Evolutionary conservation across 1,140 invertebrate genomes (phyloP).

Genomic region (Pemphigus obesinymphae): DNA sequence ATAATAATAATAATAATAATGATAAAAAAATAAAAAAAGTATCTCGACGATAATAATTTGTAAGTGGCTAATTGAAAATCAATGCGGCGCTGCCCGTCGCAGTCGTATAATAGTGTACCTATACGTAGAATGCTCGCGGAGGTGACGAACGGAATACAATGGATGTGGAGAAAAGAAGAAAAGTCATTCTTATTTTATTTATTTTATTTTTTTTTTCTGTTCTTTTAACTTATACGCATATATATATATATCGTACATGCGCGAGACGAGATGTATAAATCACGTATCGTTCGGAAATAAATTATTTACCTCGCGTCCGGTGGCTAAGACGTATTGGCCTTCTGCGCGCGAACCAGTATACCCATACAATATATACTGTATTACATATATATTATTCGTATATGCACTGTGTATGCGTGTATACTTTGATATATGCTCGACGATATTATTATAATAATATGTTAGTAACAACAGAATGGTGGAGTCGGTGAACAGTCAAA

Average conservation of each 20-base stretch:
- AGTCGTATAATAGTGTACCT: neutral
- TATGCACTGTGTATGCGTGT: no score
- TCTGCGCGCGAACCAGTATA: neutral
- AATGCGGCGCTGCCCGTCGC: neutral
- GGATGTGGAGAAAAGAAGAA: neutral
- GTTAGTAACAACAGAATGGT: no score
- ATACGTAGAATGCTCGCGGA: neutral
- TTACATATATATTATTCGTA: no score
- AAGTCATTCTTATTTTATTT: neutral
- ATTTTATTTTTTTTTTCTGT: neutral
- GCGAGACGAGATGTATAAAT: neutral
- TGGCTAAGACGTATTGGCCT: constrained; percentile 6
- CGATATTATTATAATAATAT: no score
- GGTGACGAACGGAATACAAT: neutral
- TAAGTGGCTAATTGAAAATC: constrained; percentile 3
- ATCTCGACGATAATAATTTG: neutral
- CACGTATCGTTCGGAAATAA: constrained; percentile 19
- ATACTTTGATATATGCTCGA: no score
- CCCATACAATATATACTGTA: no score
- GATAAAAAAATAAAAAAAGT: neutral
- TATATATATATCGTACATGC: neutral
- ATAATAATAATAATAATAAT: no score
- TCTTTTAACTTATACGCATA: no score
- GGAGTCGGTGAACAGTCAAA: no score
- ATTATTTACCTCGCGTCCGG: constrained; percentile 23